These are phyloP conservation scores for Hypanus sabinus DNA, from an alignment of 2,113 vertebrate species.

Conservation along the genomic window DNA sequence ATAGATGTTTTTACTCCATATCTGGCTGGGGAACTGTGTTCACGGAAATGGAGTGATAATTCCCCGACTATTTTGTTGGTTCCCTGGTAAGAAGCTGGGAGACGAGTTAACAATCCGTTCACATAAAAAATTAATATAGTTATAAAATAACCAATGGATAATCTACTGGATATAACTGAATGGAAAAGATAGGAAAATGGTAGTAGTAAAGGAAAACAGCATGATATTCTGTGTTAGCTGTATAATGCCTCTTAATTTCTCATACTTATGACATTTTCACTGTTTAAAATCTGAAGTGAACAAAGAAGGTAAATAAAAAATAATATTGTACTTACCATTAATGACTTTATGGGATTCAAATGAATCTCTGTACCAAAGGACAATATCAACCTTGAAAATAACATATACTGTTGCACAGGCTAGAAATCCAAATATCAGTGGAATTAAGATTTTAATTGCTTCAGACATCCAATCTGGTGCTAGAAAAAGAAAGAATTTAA, in stretches of 20 bases:
- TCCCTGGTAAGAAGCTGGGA: neutral
- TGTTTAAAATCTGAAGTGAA: neutral
- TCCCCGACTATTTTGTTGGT: neutral
- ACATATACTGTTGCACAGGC: constrained; percentile 56
- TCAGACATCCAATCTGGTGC: constrained; percentile 56
- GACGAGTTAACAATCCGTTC: neutral
- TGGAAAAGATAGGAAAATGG: neutral
- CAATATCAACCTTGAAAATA: constrained; percentile 79
- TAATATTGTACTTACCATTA: constrained; percentile 1
- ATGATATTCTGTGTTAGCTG: neutral
- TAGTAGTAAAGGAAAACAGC: neutral
- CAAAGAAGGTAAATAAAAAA: neutral
- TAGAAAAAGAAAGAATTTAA: constrained; percentile 45
- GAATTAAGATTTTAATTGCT: constrained; percentile 55
- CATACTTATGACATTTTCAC: neutral
- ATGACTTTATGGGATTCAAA: neutral
- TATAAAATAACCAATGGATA: neutral
- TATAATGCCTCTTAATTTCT: neutral
- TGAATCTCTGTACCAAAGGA: constrained; percentile 70
- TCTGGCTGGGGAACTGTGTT: neutral
- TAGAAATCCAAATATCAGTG: constrained; percentile 53
- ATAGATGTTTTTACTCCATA: neutral
- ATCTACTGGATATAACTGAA: neutral
- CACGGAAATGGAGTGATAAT: neutral
- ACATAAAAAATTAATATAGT: neutral